Conservation (phyloP, 2,888 invertebrate species). For the Apamea epomidion region DNA sequence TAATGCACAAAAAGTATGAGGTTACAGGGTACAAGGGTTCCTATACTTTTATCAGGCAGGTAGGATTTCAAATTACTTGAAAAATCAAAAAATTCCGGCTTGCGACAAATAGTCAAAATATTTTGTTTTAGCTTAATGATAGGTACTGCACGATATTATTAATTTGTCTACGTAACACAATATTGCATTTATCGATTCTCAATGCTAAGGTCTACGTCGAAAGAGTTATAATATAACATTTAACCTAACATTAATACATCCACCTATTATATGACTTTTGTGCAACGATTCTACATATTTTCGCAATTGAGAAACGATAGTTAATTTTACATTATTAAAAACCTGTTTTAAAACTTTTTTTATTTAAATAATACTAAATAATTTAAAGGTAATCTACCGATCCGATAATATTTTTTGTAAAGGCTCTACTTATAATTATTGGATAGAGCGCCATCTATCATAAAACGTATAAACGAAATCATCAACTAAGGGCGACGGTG, state of each 20-base stretch:
- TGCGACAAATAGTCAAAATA: background rate
- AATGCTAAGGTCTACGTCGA: background rate
- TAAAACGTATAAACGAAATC: constrained; percentile 25
- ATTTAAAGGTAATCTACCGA: background rate
- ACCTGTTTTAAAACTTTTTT: background rate
- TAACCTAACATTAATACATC: background rate
- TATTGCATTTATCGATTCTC: background rate
- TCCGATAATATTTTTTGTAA: background rate
- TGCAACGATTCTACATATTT: background rate
- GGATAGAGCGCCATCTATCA: constrained; percentile 57
- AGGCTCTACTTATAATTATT: background rate
- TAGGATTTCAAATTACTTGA: background rate
- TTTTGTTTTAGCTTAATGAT: background rate
- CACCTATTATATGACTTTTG: background rate
- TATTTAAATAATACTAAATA: background rate
- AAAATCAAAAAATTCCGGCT: background rate
- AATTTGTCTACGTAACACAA: background rate
- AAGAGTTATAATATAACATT: background rate
- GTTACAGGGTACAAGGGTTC: too few relatives aligned
- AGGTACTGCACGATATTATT: background rate
- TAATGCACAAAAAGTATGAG: background rate
- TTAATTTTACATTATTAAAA: too few relatives aligned
- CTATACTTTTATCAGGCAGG: background rate
- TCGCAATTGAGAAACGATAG: background rate
- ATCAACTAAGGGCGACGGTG: background rate